Conservation (phyloP, 2,888 invertebrate genomes). For the Caenorhabditis sp. region DNA sequence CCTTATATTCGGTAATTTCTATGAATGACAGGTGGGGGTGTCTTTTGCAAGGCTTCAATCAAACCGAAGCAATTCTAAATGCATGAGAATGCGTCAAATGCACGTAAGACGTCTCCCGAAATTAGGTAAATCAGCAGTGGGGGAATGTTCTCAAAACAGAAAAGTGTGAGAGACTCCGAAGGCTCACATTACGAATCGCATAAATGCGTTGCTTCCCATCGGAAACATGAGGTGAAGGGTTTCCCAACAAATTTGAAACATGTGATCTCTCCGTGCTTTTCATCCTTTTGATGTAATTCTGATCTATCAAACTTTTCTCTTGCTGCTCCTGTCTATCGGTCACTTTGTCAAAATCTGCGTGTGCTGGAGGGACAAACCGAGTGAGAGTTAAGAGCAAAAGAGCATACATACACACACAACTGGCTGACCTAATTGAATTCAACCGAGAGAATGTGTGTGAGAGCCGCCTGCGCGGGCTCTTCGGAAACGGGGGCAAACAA, state of each 20-base stretch:
- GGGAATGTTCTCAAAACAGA: no score
- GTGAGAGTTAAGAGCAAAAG: constrained; percentile 14
- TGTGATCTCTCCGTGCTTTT: no score
- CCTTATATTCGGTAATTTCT: no score
- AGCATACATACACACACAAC: not conserved
- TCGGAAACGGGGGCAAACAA: constrained; percentile 47
- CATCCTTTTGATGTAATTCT: not conserved
- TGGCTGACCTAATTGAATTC: constrained; percentile 35
- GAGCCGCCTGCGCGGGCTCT: constrained; percentile 15
- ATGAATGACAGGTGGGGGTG: no score
- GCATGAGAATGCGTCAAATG: not conserved
- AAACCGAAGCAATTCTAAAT: not conserved
- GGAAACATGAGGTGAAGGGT: not conserved
- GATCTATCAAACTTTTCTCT: not conserved
- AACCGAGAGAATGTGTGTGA: constrained; percentile 1
- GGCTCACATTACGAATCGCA: no score
- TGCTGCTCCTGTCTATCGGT: not conserved
- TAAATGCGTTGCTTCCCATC: not conserved
- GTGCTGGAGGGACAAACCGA: not conserved
- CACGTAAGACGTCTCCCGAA: not conserved
- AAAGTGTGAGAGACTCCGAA: not conserved
- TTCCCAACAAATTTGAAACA: constrained; percentile 17
- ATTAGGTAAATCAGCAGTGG: not conserved
- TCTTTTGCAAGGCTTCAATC: not conserved
- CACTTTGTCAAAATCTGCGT: not conserved